Conservation (phyloP, 2,797 vertebrate genomes). For the Arrhamphus sclerolepis region DNA sequence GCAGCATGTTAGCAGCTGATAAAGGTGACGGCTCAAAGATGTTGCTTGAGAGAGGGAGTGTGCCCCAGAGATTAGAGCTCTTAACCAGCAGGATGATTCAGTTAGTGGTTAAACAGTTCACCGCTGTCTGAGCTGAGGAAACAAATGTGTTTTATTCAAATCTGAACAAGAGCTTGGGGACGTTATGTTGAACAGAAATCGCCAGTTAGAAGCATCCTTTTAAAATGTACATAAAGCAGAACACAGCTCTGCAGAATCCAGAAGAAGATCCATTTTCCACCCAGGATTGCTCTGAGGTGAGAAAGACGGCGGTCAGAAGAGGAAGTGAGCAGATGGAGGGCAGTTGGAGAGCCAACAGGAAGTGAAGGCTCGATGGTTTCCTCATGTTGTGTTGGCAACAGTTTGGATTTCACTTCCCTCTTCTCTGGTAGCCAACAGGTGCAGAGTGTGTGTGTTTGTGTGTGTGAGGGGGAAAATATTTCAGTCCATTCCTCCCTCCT, state of each 20-base stretch:
- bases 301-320: slow-evolving; percentile 31
- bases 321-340: slow-evolving; percentile 66
- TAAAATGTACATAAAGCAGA: no score
- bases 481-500: no score
- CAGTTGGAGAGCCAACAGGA: slow-evolving; percentile 59
- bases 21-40: slow-evolving; percentile 48
- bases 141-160: not conserved
- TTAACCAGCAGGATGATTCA: slow-evolving; percentile 4
- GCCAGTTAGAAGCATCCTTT: no score
- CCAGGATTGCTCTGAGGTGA: no score
- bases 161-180: not conserved
- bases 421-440: slow-evolving; percentile 32
- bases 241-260: not conserved
- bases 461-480: not conserved
- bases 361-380: slow-evolving; percentile 63
- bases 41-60: slow-evolving; percentile 19
- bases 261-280: not conserved
- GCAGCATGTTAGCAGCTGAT: slow-evolving; percentile 55
- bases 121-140: no score
- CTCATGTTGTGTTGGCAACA: slow-evolving; percentile 63
- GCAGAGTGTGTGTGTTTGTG: slow-evolving; percentile 21
- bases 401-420: slow-evolving; percentile 57
- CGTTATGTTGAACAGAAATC: no score
- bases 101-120: not conserved
- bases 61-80: slow-evolving; percentile 13